phyloP scores from a whole-genome alignment of 2,797 vertebrate species.

The Pantherophis alleghaniensis region DNA sequence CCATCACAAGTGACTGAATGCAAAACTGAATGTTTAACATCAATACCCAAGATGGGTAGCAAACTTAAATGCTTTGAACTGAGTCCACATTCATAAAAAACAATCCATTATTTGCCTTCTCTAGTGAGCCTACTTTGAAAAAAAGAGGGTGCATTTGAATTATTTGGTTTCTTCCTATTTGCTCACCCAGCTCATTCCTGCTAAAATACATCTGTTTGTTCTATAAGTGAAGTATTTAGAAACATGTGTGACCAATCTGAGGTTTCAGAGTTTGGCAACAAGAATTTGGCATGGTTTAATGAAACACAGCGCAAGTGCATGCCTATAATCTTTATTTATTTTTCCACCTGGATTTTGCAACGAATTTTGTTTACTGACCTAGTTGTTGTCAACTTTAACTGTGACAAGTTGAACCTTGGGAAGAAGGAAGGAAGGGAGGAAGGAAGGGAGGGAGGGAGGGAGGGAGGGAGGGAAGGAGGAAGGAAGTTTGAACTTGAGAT shows the following conservation, averaged over 20 bases:
- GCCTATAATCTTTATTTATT: constrained; percentile 53
- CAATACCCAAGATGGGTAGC: constrained; percentile 55
- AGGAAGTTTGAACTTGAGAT: background rate
- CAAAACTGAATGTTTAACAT: constrained; percentile 70
- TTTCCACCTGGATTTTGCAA: constrained; percentile 50
- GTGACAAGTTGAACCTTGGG: constrained; percentile 25
- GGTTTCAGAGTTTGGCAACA: constrained; percentile 31
- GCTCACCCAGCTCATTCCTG: background rate
- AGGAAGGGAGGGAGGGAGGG: background rate
- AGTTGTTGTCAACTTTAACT: constrained; percentile 50
- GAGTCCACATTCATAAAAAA: constrained; percentile 15
- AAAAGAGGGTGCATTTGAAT: background rate
- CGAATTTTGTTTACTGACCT: constrained; percentile 54
- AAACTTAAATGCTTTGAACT: rapidly evolving
- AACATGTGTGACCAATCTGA: constrained; percentile 57
- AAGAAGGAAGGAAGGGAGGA: background rate
- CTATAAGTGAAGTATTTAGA: constrained; percentile 40
- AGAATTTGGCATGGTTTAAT: constrained; percentile 39
- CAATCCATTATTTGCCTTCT: constrained; percentile 36
- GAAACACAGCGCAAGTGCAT: constrained; percentile 58
- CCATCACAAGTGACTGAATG: constrained; percentile 65
- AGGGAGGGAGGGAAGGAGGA: background rate
- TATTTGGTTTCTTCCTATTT: constrained; percentile 29
- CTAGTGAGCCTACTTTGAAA: constrained; percentile 32
- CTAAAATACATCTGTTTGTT: constrained; percentile 34